Evolutionary conservation across 2,113 vertebrate genomes (phyloP).

Genomic region (Acanthisitta chloris): DNA sequence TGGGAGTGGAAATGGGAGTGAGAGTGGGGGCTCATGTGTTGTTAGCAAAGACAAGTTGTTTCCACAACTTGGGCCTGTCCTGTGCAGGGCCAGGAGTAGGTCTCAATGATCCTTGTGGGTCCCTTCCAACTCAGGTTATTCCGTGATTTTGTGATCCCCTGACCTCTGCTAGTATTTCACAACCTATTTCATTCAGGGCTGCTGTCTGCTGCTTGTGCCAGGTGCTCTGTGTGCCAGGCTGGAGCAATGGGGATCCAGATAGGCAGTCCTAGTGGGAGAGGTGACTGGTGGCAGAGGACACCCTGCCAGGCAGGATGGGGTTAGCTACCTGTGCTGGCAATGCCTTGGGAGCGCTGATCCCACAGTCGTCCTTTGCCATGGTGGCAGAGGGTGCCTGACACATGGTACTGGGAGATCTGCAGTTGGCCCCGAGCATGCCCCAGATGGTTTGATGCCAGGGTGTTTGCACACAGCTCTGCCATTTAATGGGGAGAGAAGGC

Average conservation of each 20-base stretch:
- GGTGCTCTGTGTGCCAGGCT: background rate
- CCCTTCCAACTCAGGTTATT: background rate
- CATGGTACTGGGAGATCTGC: slow-evolving; percentile 18
- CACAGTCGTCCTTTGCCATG: rapidly evolving
- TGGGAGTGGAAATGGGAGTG: background rate
- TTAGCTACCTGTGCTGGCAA: background rate
- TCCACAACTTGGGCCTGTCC: background rate
- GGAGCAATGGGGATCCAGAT: background rate
- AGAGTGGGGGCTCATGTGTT: background rate
- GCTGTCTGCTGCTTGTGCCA: background rate
- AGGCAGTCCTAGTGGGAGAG: background rate
- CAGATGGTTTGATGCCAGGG: slow-evolving; percentile 55
- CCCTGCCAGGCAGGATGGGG: background rate
- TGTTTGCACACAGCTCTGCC: slow-evolving; percentile 63
- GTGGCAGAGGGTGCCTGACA: background rate
- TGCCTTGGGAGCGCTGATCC: background rate
- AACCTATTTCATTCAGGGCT: background rate
- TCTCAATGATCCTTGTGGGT: background rate
- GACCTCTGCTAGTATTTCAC: background rate
- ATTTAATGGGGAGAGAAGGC: slow-evolving; percentile 55
- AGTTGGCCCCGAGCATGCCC: slow-evolving; percentile 16
- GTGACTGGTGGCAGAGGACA: background rate
- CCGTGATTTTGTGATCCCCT: background rate
- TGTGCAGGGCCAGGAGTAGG: background rate
- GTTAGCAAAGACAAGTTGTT: background rate